Conservation (phyloP, 2,888 invertebrate species). For the Hypsopygia costalis region DNA sequence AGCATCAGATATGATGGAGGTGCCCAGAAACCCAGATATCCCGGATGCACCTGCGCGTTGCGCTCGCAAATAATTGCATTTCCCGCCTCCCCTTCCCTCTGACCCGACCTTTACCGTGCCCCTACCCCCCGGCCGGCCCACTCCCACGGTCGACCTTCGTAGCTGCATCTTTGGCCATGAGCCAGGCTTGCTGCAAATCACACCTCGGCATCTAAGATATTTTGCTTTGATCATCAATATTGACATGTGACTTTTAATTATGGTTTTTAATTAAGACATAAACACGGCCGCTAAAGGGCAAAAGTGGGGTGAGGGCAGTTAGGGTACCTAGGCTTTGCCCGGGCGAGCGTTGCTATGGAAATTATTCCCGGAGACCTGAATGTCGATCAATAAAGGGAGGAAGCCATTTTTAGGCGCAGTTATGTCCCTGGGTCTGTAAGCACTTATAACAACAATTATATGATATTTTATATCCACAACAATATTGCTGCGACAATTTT, state of each 20-base stretch:
- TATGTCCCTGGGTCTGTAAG: too few relatives aligned
- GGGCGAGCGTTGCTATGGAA: slow-evolving; percentile 24
- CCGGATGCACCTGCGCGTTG: slow-evolving; percentile 65
- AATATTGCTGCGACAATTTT: too few relatives aligned
- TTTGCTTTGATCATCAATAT: neutral
- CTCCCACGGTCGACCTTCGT: slow-evolving; percentile 48
- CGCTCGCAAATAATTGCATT: slow-evolving; percentile 48
- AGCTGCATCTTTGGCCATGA: slow-evolving; percentile 64
- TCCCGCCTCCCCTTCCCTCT: slow-evolving; percentile 22
- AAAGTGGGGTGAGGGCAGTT: slow-evolving; percentile 22
- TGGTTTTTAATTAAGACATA: neutral
- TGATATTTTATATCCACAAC: too few relatives aligned
- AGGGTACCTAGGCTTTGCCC: slow-evolving; percentile 27
- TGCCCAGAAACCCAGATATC: slow-evolving; percentile 28
- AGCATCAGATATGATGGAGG: slow-evolving; percentile 10
- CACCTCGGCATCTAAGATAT: slow-evolving; percentile 22
- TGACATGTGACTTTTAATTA: neutral
- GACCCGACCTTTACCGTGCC: slow-evolving; percentile 17
- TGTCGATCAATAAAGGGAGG: slow-evolving; percentile 10
- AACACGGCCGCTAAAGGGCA: neutral
- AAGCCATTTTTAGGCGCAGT: neutral
- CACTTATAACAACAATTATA: too few relatives aligned
- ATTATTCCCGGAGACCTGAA: slow-evolving; percentile 14
- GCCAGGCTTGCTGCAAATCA: slow-evolving; percentile 50
- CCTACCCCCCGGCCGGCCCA: slow-evolving; percentile 20